Base-by-base conservation (phyloP, 2,113 vertebrate genomes). In the Mugil cephalus region DNA sequence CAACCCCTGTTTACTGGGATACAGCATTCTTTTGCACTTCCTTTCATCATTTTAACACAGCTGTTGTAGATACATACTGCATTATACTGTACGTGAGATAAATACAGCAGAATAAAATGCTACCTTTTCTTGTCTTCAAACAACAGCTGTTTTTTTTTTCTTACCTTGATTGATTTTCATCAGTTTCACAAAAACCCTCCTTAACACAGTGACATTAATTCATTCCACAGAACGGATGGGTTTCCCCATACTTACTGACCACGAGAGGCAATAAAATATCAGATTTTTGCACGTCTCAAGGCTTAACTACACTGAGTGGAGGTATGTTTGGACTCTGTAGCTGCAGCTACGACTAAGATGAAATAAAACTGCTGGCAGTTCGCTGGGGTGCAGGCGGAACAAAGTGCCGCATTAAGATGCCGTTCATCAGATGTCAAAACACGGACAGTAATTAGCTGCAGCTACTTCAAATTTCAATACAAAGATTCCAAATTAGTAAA, bases 131-230 rank as follows among this genome's bases (percentile, higher is more conserved):
- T 9, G 12, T 13, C 54, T 12, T 12, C 30, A 42, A 39, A 47
- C 52, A 48, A 40, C 58, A 59, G 15, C 63, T 59, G 59, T 10
- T 38, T 19, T 61, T 69, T 34, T 56, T 42, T n/a, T n/a, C 63
- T 48, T 11, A 2, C 40, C 17, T 36, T 30, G 34, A 79, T 79
- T 48, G 50, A 79, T 73, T 63, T 52, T 47, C 43, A 17, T 39
- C 56, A 66, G 21, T 35, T 67, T 40, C 14, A 39, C 59, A 14
- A 18, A 13, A 13, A 10, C 12, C 2, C 1, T 24, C 18, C 24
- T 17, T 0, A 4, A 39, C 24, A 2, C 19, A 1, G 17, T 39
- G 56, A 71, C 76, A 67, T 39, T 18, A 52, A 69, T 69, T 36
- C 51, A 19, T 63, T 36, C 45, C 19, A 38, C 10, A 38, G 51